phyloP scores from a whole-genome alignment of 2,797 vertebrate genomes.

The Pangasius macronema region DNA sequence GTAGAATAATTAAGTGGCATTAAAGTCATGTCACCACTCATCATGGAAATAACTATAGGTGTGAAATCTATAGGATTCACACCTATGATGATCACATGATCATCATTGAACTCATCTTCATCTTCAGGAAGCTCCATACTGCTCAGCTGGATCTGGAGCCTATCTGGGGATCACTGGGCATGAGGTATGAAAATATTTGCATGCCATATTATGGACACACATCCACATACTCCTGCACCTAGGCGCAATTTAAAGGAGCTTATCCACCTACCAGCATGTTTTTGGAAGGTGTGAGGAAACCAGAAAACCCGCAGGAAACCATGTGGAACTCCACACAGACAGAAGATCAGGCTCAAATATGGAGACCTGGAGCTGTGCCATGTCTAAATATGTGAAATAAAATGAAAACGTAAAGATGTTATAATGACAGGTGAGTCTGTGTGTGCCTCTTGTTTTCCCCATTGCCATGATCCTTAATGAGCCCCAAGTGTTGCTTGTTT shows the following conservation, averaged over 20 bases:
- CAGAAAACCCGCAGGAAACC: neutral
- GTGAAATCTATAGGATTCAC: no score
- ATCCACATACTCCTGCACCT: neutral
- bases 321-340: neutral
- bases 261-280: neutral
- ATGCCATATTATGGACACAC: neutral
- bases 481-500: neutral
- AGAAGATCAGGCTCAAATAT: neutral
- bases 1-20: neutral
- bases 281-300: neutral
- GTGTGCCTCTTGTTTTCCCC: neutral
- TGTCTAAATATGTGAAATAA: neutral
- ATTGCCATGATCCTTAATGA: neutral
- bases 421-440: neutral
- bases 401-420: neutral
- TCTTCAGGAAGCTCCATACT: neutral
- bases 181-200: neutral
- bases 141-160: neutral
- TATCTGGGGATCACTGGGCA: neutral
- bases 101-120: neutral
- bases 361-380: neutral
- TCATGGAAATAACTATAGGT: neutral
- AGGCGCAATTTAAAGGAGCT: neutral
- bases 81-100: neutral
- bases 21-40: neutral